Conservation (phyloP, 2,113 vertebrate species). For the Silurus glanis region DNA sequence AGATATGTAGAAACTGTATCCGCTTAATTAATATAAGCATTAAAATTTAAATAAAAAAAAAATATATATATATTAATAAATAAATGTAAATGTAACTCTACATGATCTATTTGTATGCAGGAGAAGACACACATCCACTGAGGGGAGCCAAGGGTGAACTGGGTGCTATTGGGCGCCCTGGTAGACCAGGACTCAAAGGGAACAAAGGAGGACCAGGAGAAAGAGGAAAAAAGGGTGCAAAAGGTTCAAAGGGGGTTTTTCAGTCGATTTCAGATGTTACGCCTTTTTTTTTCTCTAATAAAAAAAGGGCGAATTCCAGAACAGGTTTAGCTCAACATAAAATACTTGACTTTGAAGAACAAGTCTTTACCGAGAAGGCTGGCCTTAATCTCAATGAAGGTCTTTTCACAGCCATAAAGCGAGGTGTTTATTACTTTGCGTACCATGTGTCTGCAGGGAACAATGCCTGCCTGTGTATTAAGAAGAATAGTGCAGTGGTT, state of each 20-base stretch:
- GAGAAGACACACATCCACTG: slow-evolving; percentile 42
- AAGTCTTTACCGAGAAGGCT: background rate
- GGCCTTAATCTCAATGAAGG: slow-evolving; percentile 51
- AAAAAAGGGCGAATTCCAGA: slow-evolving; percentile 36
- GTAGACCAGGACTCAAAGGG: slow-evolving; percentile 74
- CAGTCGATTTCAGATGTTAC: slow-evolving; percentile 57
- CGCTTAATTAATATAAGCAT: background rate
- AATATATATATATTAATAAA: too few relatives aligned
- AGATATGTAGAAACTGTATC: background rate
- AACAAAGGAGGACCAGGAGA: slow-evolving; percentile 50
- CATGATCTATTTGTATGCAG: slow-evolving; percentile 37
- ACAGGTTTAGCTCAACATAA: background rate
- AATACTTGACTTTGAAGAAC: slow-evolving; percentile 66
- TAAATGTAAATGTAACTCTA: background rate
- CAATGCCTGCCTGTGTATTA: slow-evolving; percentile 72
- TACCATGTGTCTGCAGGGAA: slow-evolving; percentile 74
- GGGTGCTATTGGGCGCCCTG: slow-evolving; percentile 65
- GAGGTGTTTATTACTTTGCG: slow-evolving; percentile 80
- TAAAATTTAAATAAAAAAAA: too few relatives aligned
- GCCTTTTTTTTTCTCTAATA: slow-evolving; percentile 70
- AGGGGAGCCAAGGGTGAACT: slow-evolving; percentile 69
- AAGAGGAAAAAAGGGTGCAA: slow-evolving; percentile 50
- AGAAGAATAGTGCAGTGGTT: slow-evolving; percentile 61
- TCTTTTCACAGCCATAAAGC: slow-evolving; percentile 66
- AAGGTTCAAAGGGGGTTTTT: slow-evolving; percentile 58